phyloP scores from a whole-genome alignment of 2,113 vertebrate genomes.

The Dasypus novemcinctus region DNA sequence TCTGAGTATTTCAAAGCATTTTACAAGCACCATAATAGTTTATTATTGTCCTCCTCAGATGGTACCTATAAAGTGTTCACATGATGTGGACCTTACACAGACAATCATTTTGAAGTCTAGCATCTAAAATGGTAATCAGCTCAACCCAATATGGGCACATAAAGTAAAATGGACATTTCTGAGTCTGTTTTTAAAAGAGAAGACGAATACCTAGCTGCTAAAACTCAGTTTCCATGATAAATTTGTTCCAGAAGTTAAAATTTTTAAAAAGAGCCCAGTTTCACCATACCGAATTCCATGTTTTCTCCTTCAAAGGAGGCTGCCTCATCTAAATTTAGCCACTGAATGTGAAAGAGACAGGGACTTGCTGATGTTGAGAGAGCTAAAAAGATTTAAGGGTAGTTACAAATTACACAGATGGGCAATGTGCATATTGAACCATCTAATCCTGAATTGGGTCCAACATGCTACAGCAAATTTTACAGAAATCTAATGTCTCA shows the following conservation, averaged over 20 bases:
- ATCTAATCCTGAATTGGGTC: slow-evolving; percentile 42
- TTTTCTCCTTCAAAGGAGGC: not conserved
- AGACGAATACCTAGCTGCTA: not conserved
- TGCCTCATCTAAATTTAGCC: not conserved
- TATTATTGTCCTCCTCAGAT: not conserved
- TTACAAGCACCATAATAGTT: not conserved
- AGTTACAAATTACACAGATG: not conserved
- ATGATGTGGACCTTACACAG: not conserved
- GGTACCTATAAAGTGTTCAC: not conserved
- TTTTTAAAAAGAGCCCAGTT: not conserved
- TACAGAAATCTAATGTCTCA: slow-evolving; percentile 62
- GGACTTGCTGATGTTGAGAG: not conserved
- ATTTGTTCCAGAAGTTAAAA: not conserved
- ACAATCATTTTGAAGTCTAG: not conserved
- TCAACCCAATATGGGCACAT: not conserved
- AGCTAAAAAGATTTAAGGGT: slow-evolving; percentile 9
- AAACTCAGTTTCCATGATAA: slow-evolving; percentile 26
- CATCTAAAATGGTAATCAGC: not conserved
- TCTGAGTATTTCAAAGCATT: slow-evolving; percentile 21
- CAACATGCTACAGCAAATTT: slow-evolving; percentile 50
- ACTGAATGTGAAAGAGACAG: not conserved
- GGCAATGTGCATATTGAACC: slow-evolving; percentile 9
- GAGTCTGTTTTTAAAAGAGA: slow-evolving; percentile 4
- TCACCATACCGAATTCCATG: not conserved
- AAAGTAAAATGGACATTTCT: not conserved